Evolutionary conservation across 2,888 invertebrate genomes (phyloP).

Genomic region (Doris montereyensis): DNA sequence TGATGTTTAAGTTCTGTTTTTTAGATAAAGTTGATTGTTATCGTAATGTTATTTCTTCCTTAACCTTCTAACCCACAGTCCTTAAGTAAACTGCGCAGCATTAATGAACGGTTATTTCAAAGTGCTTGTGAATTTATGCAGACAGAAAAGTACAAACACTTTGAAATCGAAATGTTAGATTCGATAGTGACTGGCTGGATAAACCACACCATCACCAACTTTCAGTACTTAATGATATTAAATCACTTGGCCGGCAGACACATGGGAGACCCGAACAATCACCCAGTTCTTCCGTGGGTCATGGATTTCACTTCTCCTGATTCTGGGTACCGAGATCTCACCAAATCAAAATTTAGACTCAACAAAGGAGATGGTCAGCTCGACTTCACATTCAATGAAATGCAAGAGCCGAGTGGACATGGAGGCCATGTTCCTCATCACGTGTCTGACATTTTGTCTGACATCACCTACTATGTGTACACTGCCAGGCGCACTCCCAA

Average conservation of each 20-base stretch:
- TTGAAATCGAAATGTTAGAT: conserved; percentile 63
- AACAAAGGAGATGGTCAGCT: conserved; percentile 97
- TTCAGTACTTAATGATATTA: conserved; percentile 91
- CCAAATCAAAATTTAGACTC: conserved; percentile 93
- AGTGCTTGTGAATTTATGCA: conserved; percentile 52
- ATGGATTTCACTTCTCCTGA: conserved; percentile 89
- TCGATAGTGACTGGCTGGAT: conserved; percentile 81
- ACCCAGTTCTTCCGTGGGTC: conserved; percentile 98
- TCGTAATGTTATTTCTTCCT: too few species aligned
- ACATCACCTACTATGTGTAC: conserved; percentile 98
- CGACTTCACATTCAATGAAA: conserved; percentile 87
- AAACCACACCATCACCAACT: conserved; percentile 84
- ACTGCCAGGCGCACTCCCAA: conserved; percentile 87
- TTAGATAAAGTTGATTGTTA: too few species aligned
- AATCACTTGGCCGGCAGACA: conserved; percentile 83
- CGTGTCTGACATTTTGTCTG: conserved; percentile 94
- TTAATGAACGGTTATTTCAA: conserved; percentile 37
- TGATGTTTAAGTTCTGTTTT: too few species aligned
- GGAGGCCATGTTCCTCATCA: conserved; percentile 82
- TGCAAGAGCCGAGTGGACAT: conserved; percentile 39
- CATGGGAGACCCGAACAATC: conserved; percentile 89
- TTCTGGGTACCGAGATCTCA: conserved; percentile 89
- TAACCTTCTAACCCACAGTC: too few species aligned
- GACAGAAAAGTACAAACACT: conserved; percentile 47
- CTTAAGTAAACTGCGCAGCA: background rate